Conservation (phyloP, 2,113 vertebrate species). For the Chauna torquata region DNA sequence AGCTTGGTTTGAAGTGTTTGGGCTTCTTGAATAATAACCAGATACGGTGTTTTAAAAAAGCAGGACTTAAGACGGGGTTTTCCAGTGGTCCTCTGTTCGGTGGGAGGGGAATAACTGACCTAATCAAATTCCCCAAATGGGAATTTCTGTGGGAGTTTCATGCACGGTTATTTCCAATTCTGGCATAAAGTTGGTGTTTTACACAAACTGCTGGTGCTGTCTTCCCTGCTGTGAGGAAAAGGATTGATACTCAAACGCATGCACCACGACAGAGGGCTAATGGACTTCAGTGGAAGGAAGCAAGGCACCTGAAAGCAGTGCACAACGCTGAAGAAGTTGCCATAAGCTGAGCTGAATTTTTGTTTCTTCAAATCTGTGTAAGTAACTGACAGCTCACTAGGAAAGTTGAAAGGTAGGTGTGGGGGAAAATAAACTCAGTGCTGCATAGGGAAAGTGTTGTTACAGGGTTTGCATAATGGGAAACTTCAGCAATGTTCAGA, state of each 20-base stretch:
- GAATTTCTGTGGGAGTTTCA: not conserved
- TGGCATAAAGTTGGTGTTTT: not conserved
- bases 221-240: not conserved
- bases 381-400: slow-evolving; percentile 4
- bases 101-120: not conserved
- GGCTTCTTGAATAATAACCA: not conserved
- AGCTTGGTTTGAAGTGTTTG: not conserved
- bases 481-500: not conserved
- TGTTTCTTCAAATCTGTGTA: not conserved
- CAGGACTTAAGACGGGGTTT: not conserved
- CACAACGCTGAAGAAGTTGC: not conserved
- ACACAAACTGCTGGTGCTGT: not conserved
- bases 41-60: not conserved
- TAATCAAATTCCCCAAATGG: not conserved
- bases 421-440: not conserved
- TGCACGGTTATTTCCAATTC: not conserved
- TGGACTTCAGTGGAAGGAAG: not conserved
- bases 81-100: not conserved
- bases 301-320: not conserved
- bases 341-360: not conserved
- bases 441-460: not conserved
- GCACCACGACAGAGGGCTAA: not conserved
- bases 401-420: not conserved
- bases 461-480: not conserved
- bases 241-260: not conserved